Evolutionary conservation across 2,797 vertebrate species (phyloP).

Genomic region (Megalops cyprinoides): DNA sequence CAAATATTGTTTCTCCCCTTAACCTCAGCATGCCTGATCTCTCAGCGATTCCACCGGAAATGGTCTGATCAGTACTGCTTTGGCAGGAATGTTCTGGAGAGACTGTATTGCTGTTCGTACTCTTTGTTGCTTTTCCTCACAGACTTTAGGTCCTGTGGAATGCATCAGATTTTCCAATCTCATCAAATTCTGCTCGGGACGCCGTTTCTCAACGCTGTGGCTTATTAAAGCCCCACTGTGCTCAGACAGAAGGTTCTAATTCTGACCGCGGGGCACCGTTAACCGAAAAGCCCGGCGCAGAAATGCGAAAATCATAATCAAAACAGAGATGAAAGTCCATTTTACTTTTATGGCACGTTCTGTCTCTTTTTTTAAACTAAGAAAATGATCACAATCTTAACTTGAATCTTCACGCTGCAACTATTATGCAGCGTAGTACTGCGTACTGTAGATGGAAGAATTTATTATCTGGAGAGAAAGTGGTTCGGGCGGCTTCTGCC

Average conservation of each 20-base stretch:
- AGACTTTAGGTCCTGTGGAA: conserved; percentile 29
- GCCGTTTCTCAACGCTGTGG: conserved; percentile 17
- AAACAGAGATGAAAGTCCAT: neutral
- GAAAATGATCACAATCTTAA: neutral
- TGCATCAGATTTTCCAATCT: conserved; percentile 18
- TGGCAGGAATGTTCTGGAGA: too few relatives aligned
- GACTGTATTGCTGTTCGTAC: too few relatives aligned
- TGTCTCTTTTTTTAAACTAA: neutral
- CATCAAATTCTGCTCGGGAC: conserved; percentile 21
- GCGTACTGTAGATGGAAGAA: neutral
- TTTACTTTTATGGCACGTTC: neutral
- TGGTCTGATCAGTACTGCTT: too few relatives aligned
- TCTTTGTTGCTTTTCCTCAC: conserved; percentile 24
- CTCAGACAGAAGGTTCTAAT: conserved; percentile 18
- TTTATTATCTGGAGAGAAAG: neutral
- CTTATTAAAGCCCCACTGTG: conserved; percentile 2
- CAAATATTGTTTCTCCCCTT: too few relatives aligned
- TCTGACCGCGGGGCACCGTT: neutral
- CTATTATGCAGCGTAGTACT: neutral
- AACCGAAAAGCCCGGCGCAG: neutral
- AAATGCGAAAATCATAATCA: neutral
- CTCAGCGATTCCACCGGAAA: too few relatives aligned
- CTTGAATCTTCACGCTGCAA: neutral
- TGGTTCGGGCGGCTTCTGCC: neutral
- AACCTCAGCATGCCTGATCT: too few relatives aligned